Base-by-base conservation (phyloP, 64 coral and sea anemone genomes). In the Actinia equina region DNA sequence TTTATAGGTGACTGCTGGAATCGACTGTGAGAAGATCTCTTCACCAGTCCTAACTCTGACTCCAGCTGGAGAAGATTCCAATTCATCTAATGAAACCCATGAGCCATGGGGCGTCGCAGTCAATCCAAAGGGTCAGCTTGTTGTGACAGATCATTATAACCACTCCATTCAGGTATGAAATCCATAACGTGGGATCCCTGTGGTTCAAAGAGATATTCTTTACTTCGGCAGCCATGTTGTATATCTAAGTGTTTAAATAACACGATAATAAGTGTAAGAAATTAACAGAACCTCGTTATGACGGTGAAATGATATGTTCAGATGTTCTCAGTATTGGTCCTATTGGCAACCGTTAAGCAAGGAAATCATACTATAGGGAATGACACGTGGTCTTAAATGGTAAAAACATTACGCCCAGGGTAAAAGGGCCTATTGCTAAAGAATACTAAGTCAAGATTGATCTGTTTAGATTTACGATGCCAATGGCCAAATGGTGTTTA, bases 71-170 rank as follows among this genome's bases (percentile, higher is more conserved):
- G 83, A 95, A 18, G 69, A 74, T 12, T 74, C 69, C 69, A 74
- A 74, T 74, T 83, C 82, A 17, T 89, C 86, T 19, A 90, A 95
- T 37, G 94, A 95, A 42, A 78, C 85, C 49, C 92, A 89, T 45
- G 94, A 95, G 64, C 94, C 94, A 2, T 95, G 94, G 94, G 94
- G 94, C 52, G 94, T 95, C 8, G 65, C 87, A 7, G 65, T 83
- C 86, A 87, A 92, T 56, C 90, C 84, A 16, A 64, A 92, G 46
- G 94, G 94, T 30, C 80, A 91, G 77, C 88, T 92, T 30, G 64
- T 95, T n/a, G 90, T 92, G 59, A 89, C 94, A 59, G 94, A 95
- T 17, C 94, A 95, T 77, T 90, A 92, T 23, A 89, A 95, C 52
- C 94, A 95, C 59, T 84, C 65, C 4, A 86, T 91, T 79, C 89